phyloP scores from a whole-genome alignment of 2,888 invertebrate species.

The Trichogramma evanescens region DNA sequence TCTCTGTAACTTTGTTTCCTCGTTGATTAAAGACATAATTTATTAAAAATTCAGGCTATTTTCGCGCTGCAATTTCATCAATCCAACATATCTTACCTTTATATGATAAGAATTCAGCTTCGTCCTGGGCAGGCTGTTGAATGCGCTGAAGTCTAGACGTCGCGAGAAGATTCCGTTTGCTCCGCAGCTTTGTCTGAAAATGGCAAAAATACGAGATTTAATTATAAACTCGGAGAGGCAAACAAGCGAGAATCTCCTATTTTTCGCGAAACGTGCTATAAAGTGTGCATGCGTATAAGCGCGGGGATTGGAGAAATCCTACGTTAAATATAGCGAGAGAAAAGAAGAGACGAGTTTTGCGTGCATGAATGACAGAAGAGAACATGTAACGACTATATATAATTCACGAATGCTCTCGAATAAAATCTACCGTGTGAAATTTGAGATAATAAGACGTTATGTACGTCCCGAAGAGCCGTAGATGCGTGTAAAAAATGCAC shows the following conservation, averaged over 20 bases:
- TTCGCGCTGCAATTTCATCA: constrained; percentile 32
- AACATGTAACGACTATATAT: too few relatives aligned
- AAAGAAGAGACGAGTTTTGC: too few relatives aligned
- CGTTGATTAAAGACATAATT: background rate
- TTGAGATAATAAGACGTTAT: constrained; percentile 14
- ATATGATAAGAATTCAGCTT: constrained; percentile 99
- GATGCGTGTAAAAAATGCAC: constrained; percentile 12
- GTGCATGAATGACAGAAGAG: background rate
- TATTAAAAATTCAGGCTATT: constrained; percentile 1
- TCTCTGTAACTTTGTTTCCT: background rate
- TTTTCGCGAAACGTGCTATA: too few relatives aligned
- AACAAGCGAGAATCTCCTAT: background rate
- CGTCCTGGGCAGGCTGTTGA: constrained; percentile 87
- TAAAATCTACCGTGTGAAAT: constrained; percentile 15
- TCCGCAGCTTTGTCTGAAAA: constrained; percentile 74
- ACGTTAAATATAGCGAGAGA: too few relatives aligned
- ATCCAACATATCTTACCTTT: constrained; percentile 62
- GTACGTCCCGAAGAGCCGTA: background rate
- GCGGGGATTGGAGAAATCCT: too few relatives aligned
- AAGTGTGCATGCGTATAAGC: too few relatives aligned
- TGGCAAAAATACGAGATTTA: background rate
- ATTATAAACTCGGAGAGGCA: background rate
- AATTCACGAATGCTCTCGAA: background rate
- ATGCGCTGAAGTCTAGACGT: constrained; percentile 88
- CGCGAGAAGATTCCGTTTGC: constrained; percentile 90